Evolutionary conservation across 2,113 vertebrate genomes (phyloP), one percentile per base, ranked within the genome.

Genomic region (Colaptes auratus): DNA sequence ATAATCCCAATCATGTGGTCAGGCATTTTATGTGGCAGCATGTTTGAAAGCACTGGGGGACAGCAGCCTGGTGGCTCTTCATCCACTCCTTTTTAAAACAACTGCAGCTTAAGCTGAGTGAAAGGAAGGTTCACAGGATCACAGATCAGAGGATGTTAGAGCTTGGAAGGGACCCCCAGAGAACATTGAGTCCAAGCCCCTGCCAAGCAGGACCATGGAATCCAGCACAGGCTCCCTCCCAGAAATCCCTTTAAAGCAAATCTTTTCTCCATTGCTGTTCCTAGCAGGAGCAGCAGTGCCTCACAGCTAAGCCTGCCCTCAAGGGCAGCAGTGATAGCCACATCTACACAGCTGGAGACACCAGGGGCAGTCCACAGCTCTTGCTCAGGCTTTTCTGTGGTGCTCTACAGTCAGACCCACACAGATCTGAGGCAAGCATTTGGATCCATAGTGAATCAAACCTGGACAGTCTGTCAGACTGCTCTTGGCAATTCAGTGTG

Each of bases 1-100:
- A 93, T 91, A 88, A 71, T 48, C 60, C 79, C 89, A 94, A 95
- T 83, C 78, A 93, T 91, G 95, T 97, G 95, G 94, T 95, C 88
- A 86, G 64, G 28, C 21, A 90, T 89, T 89, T 95, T 81, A 48
- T 84, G 86, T 89, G 92, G 85, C 44, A 74, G 79, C 92, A 90
- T 44, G 82, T 86, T 96, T 86, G 76, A 96, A 95, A 90, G 94
- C 79, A 96, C 50, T 76, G 76, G 73, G 95, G 56, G n/a, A 71
- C 92, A 92, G 50, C 44, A 88, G 58, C 92, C 75, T 92, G 94
- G 83, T 75, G 23, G 6, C 12, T 75, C 63, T 89, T 95, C 77
- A 89, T 91, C 84, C 89, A 56, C 5, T 8, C 89, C 36, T 33
- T 78, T 89, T 88, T 67, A 44, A 86, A 88, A 91, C 86, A 87